phyloP scores from a whole-genome alignment of 2,888 invertebrate genomes.

The Melinaea menophilus region DNA sequence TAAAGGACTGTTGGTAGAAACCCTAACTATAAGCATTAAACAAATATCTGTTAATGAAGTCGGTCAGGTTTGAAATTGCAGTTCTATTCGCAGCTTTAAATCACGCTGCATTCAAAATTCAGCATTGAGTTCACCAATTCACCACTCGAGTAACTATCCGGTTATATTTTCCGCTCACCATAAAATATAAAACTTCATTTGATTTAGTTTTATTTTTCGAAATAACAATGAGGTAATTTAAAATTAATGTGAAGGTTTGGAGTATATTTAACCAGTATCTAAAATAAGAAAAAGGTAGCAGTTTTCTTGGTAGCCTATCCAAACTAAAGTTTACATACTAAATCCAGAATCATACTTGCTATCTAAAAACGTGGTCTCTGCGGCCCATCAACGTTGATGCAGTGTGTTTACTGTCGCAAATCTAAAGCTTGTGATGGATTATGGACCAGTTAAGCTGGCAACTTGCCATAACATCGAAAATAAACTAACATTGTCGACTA shows the following conservation, averaged over 20 bases:
- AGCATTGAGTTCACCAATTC: neutral
- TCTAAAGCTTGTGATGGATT: conserved; percentile 35
- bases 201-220: no score
- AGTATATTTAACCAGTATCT: no score
- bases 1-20: no score
- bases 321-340: neutral
- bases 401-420: conserved; percentile 23
- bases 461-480: neutral
- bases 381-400: neutral
- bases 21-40: conserved; percentile 14
- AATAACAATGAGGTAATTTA: no score
- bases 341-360: neutral
- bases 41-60: conserved; percentile 27
- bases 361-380: neutral
- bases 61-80: conserved; percentile 24
- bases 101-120: conserved; percentile 12
- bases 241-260: no score
- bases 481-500: no score
- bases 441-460: neutral
- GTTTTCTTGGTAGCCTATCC: neutral
- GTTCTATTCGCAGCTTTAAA: conserved; percentile 21
- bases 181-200: neutral
- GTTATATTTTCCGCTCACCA: no score
- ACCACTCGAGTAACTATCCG: no score
- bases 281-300: no score